These are phyloP conservation scores for Perccottus glenii DNA, from an alignment of 2,113 vertebrate genomes.

Conservation along the genomic window DNA sequence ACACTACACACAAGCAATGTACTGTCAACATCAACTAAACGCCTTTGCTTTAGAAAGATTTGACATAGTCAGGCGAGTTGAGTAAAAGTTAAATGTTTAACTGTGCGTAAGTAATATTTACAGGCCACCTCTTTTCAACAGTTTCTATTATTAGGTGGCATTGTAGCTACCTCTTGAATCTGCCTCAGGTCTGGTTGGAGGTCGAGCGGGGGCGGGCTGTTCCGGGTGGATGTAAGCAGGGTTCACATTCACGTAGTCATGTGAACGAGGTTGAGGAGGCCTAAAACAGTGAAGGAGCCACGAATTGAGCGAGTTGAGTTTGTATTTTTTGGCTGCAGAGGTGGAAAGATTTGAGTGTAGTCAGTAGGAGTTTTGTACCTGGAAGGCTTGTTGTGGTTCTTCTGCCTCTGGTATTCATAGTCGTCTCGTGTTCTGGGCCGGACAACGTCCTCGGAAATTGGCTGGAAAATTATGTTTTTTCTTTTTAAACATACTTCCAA, in stretches of 20 bases:
- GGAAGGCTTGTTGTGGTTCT: slow-evolving; percentile 80
- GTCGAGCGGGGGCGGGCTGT: slow-evolving; percentile 58
- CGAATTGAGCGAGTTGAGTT: background rate
- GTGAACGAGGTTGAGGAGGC: slow-evolving; percentile 71
- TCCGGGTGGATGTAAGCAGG: slow-evolving; percentile 67
- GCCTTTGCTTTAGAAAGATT: background rate
- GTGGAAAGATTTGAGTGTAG: background rate
- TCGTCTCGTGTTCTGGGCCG: slow-evolving; percentile 83
- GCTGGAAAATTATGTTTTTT: slow-evolving; percentile 54
- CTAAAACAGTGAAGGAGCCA: slow-evolving; percentile 48
- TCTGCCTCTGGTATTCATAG: slow-evolving; percentile 82
- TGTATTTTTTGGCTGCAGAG: background rate
- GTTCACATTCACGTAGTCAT: slow-evolving; percentile 79
- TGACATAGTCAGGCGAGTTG: background rate
- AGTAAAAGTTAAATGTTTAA: too few relatives aligned
- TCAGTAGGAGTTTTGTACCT: slow-evolving; percentile 72
- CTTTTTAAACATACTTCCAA: slow-evolving; percentile 1
- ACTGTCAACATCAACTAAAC: background rate
- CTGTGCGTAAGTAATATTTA: background rate
- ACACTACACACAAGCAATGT: background rate
- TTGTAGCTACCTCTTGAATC: slow-evolving; percentile 72
- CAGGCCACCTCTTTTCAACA: background rate
- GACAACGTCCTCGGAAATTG: slow-evolving; percentile 73
- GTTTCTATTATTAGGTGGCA: background rate
- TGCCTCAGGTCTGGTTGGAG: slow-evolving; percentile 73